phyloP scores from a whole-genome alignment of 1,140 invertebrate genomes.

The Caenorhabditis brenneri region DNA sequence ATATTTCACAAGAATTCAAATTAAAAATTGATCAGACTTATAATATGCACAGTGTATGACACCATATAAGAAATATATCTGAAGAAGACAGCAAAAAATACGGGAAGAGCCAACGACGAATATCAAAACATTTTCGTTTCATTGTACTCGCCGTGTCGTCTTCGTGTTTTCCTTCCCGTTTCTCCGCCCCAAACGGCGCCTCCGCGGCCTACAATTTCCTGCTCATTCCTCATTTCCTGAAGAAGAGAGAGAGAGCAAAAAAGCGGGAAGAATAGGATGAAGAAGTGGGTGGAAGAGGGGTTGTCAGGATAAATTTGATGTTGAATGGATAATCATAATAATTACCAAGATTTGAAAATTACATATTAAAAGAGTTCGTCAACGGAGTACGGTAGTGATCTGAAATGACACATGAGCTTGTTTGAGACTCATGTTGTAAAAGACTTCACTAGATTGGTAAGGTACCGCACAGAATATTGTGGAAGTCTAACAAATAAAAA shows the following conservation, averaged over 20 bases:
- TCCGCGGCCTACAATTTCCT: conserved; percentile 37
- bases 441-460: no score
- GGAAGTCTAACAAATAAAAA: no score
- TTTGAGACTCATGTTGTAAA: no score
- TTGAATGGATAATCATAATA: neutral
- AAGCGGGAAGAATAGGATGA: neutral
- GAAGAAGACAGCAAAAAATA: neutral
- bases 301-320: neutral
- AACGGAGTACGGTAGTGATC: no score
- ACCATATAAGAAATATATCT: neutral
- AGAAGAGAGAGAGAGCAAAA: neutral
- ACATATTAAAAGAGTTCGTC: no score
- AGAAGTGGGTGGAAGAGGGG: neutral
- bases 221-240: conserved; percentile 36
- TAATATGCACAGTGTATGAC: no score
- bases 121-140: conserved; percentile 3
- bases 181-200: neutral
- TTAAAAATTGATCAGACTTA: no score
- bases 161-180: neutral
- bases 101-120: neutral
- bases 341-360: neutral
- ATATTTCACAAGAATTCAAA: neutral
- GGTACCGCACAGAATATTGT: no score
- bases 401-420: no score
- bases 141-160: neutral